These are phyloP conservation scores for Musca domestica DNA, from an alignment of 1,140 invertebrate species.

Conservation along the genomic window DNA sequence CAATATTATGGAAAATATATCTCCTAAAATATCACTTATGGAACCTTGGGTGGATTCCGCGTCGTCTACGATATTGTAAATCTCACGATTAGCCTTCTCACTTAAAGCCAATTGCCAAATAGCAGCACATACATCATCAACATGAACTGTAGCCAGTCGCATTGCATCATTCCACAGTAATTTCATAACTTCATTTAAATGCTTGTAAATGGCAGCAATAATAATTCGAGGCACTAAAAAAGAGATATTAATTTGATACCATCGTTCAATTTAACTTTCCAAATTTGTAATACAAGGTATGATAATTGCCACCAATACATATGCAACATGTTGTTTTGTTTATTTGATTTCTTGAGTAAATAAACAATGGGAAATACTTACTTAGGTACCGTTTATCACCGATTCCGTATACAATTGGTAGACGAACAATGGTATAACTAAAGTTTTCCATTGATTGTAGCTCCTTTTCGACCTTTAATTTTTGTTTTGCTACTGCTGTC, in stretches of 20 bases:
- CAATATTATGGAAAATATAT: slow-evolving; percentile 83
- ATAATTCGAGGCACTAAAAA: slow-evolving; percentile 75
- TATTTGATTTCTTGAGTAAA: not conserved
- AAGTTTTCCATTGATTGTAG: slow-evolving; percentile 62
- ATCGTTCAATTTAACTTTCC: too few relatives aligned
- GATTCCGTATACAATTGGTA: slow-evolving; percentile 82
- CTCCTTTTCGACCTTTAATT: slow-evolving; percentile 78
- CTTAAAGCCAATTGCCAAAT: slow-evolving; percentile 62
- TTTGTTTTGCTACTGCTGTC: slow-evolving; percentile 80
- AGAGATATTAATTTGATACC: slow-evolving; percentile 28
- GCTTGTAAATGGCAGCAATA: slow-evolving; percentile 83
- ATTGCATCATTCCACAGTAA: slow-evolving; percentile 82
- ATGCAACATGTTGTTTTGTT: not conserved
- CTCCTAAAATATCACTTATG: slow-evolving; percentile 73
- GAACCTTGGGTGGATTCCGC: slow-evolving; percentile 79
- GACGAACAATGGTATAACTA: slow-evolving; percentile 78
- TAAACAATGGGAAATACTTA: slow-evolving; percentile 55
- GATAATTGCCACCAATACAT: too few relatives aligned
- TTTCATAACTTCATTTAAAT: slow-evolving; percentile 87
- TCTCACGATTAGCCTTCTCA: slow-evolving; percentile 59
- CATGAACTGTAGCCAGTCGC: slow-evolving; percentile 85
- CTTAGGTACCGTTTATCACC: slow-evolving; percentile 80
- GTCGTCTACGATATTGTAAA: slow-evolving; percentile 81
- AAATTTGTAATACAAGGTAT: too few relatives aligned
- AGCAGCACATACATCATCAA: slow-evolving; percentile 76